Evolutionary conservation across 2,797 vertebrate genomes (phyloP), one percentile per base, ranked within the genome.

Genomic region (Pipistrellus kuhlii): DNA sequence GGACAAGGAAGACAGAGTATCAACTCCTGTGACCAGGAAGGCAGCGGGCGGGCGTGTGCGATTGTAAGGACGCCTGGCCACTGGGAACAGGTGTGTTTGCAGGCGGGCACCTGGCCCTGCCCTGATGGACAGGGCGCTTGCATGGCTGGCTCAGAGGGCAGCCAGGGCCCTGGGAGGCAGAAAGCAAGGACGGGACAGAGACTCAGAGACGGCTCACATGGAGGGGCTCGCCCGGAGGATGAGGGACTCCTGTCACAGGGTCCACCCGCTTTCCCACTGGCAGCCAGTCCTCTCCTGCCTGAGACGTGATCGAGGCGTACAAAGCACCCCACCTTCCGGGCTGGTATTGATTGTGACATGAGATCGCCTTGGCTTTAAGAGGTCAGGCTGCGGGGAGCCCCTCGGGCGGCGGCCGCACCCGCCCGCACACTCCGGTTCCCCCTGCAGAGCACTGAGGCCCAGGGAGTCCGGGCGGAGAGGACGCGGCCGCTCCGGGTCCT

Each of bases 321-420:
- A 96, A 96, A 97, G 88, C 27, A 93, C 91, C 91, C 93, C 88
- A 85, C 62, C 91, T 95, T 91, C 71, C 87, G 91, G 94, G 95
- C 93, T 97, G 90, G 96, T 96, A 95, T 94, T 95, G 93, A 96
- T 96, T 94, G 91, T 94, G 90, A 78, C 89, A 96, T 88, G 93
- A 96, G 93, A 83, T 90, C 95, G 86, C 96, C 93, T 97, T 95
- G 90, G 95, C 96, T 94, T 96, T 95, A 69, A 85, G 95, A 96
- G 95, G 94, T 94, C 55, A 17, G 46, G 66, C 93, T 38, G 25
- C 18, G 32, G 59, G 91, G 85, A 91, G 81, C 83, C 35, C 48
- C 59, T 59, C 21, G 32, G 86, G 69, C 23, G 51, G 51, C 68
- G 41, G 93, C 57, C 15, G 32, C 68, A 30, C 5, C 48, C 75